These are phyloP conservation scores for Sisor rabdophorus DNA, from an alignment of 2,113 vertebrate genomes.

Conservation along the genomic window DNA sequence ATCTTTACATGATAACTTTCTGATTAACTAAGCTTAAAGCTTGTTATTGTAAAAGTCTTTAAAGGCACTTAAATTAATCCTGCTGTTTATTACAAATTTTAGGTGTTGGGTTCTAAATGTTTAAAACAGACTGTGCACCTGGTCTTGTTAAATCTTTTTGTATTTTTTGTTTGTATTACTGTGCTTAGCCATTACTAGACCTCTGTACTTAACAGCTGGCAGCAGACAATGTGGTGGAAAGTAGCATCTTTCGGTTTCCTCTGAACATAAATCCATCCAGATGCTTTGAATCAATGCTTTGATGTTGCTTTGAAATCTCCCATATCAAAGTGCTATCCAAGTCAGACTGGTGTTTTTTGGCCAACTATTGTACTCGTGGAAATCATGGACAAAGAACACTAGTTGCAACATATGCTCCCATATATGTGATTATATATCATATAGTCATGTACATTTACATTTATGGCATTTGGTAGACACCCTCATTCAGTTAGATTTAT, in stretches of 20 bases:
- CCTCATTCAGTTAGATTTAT: too few relatives aligned
- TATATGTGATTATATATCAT: not conserved
- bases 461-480: too few relatives aligned
- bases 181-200: too few relatives aligned
- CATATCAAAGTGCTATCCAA: not conserved
- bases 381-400: not conserved
- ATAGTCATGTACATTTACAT: too few relatives aligned
- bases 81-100: not conserved
- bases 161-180: not conserved
- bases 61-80: not conserved
- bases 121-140: not conserved
- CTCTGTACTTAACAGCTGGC: not conserved
- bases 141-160: not conserved
- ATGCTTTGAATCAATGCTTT: not conserved
- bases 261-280: constrained; percentile 7
- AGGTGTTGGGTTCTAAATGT: not conserved
- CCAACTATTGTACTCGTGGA: not conserved
- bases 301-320: constrained; percentile 9
- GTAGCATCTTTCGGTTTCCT: not conserved
- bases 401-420: not conserved
- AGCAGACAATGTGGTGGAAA: not conserved
- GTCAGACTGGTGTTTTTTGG: not conserved
- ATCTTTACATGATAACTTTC: not conserved
- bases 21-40: not conserved
- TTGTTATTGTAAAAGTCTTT: not conserved